These are phyloP conservation scores for Notiomystis cincta DNA, from an alignment of 2,113 vertebrate genomes.

Conservation along the genomic window DNA sequence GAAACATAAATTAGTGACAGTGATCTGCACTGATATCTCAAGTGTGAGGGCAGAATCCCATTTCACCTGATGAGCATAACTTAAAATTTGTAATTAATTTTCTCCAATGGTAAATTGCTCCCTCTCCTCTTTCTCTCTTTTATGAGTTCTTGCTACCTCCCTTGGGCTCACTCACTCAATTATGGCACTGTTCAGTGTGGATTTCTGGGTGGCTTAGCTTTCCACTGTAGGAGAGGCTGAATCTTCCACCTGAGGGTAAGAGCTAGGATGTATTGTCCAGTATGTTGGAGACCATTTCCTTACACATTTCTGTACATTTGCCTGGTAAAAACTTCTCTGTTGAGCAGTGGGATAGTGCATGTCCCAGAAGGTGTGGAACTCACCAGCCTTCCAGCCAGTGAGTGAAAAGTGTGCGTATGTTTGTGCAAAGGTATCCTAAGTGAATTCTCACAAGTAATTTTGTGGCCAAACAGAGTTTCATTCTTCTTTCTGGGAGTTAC, in stretches of 20 bases:
- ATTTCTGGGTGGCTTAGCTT: not conserved
- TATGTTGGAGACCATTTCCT: not conserved
- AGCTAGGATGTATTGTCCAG: not conserved
- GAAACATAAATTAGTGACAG: not conserved
- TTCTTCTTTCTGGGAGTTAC: not conserved
- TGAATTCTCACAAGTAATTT: not conserved
- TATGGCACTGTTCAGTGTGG: not conserved
- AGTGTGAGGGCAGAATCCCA: not conserved
- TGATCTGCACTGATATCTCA: not conserved
- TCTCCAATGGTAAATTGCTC: not conserved
- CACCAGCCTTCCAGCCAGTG: rapidly evolving
- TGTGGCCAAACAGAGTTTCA: not conserved
- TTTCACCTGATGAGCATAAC: not conserved
- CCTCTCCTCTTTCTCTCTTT: not conserved
- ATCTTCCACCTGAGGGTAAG: not conserved
- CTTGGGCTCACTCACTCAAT: not conserved
- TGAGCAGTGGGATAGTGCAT: rapidly evolving
- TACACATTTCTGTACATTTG: not conserved
- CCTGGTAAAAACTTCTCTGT: not conserved
- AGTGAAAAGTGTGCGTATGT: rapidly evolving
- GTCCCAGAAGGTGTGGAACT: not conserved
- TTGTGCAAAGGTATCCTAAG: not conserved
- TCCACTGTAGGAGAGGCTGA: not conserved
- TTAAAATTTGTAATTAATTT: not conserved
- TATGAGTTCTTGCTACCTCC: not conserved